Evolutionary conservation across 2,888 invertebrate genomes (phyloP), one percentile per base, ranked within the genome.

Genomic region (Exephanes ischioxanthus): DNA sequence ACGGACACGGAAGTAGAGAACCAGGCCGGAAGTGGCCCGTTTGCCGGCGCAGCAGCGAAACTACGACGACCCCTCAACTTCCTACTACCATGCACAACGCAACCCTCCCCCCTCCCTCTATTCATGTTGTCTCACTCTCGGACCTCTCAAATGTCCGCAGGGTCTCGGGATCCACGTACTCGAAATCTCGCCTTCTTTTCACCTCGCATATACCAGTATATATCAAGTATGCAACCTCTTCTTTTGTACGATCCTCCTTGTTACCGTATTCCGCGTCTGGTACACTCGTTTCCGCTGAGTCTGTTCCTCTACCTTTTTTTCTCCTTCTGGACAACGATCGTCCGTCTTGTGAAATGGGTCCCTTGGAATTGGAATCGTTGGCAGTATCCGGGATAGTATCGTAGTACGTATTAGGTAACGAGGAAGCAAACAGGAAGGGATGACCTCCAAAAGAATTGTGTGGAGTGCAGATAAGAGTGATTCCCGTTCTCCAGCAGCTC

Each of bases 21-120:
- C 89, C 90, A 89, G 89, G 76, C 88, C 90, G 93, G 92, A 93
- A 90, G 90, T 89, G 89, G 88, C 89, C 91, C 91, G 91, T 92
- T 92, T 91, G 90, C 90, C 87, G 88, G 87, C 83, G 88, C 85
- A 84, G 82, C 87, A 76, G 66, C 84, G 66, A 80, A 81, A 81
- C 84, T 72, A 63, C 80, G 55, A 75, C 70, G 66, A 63, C 53
- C 61, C 58, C 78, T 37, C 19, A 33, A 68, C 68, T 81, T 81
- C 68, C 61, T 22, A 78, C 51, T 58, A 63, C 78, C 51, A 45
- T 80, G 33, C 77, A 73, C 80, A 48, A 48, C 45, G 14, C 45
- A 4, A 14, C 45, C 45, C 2, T 14, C 45, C 2, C 41, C 41
- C 41, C 41, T 41, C 77, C 48, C 63, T 16, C 51, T 51, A 61